phyloP scores from a whole-genome alignment of 35 echinoderm and acorn worm species.

The Patiria miniata region DNA sequence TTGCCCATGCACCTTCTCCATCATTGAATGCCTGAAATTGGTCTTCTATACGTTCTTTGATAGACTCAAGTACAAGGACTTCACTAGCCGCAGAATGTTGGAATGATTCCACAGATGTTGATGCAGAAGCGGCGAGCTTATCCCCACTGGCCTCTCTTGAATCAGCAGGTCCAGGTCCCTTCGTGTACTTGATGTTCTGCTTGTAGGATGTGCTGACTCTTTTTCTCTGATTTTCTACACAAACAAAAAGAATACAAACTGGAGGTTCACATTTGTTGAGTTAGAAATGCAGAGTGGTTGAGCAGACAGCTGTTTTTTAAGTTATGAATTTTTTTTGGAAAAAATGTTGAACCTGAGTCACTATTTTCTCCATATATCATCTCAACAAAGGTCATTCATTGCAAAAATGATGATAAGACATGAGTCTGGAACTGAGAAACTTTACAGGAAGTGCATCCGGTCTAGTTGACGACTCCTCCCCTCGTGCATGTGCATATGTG shows the following conservation, averaged over 20 bases:
- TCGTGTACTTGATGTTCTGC: neutral
- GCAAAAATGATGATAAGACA: no score
- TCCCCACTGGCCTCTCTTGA: neutral
- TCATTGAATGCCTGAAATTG: neutral
- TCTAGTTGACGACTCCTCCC: neutral
- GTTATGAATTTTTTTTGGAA: neutral
- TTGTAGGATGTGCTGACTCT: neutral
- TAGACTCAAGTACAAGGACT: neutral
- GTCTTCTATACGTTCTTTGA: neutral
- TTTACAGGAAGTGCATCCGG: neutral
- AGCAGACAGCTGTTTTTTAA: neutral
- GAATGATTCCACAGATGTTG: neutral
- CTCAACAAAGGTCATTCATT: no score
- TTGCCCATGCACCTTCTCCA: neutral
- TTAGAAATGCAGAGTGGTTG: no score
- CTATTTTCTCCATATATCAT: no score
- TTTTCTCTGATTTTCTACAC: neutral
- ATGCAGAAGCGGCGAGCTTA: neutral
- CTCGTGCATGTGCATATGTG: neutral
- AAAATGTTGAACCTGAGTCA: neutral
- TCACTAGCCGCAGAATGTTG: neutral
- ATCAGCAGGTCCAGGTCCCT: neutral
- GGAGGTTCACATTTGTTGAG: neutral
- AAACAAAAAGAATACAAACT: neutral
- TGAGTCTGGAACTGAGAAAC: no score